These are phyloP conservation scores for Drosophila watanabei DNA, from an alignment of 1,140 invertebrate genomes.

Conservation along the genomic window DNA sequence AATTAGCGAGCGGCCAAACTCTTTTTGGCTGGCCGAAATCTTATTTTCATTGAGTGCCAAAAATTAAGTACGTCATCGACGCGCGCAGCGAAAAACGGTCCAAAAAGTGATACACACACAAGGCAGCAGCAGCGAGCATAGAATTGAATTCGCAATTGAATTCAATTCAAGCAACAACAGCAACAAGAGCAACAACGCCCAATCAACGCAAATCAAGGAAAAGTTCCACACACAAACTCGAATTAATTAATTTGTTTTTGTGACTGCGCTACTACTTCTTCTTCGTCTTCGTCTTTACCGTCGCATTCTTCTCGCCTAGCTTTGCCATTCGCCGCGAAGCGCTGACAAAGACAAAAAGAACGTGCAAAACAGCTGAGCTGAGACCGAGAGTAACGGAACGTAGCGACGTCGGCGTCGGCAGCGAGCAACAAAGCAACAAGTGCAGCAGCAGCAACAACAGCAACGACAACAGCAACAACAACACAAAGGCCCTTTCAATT, in stretches of 20 bases:
- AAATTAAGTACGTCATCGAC: constrained; percentile 76
- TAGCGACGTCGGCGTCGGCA: constrained; percentile 27
- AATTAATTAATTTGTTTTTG: constrained; percentile 76
- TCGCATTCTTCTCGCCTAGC: constrained; percentile 8
- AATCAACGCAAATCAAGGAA: constrained; percentile 69
- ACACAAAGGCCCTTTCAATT: constrained; percentile 43
- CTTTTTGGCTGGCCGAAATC: constrained; percentile 46
- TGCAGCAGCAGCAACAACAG: constrained; percentile 31
- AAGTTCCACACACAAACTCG: constrained; percentile 47
- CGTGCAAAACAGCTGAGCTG: constrained; percentile 72
- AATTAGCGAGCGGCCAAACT: constrained; percentile 38
- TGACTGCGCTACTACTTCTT: constrained; percentile 9
- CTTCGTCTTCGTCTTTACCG: neutral
- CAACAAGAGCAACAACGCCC: constrained; percentile 38
- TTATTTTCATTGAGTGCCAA: constrained; percentile 62
- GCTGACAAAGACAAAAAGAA: constrained; percentile 36
- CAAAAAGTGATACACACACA: constrained; percentile 24
- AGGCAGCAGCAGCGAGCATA: constrained; percentile 28
- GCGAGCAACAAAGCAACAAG: constrained; percentile 49
- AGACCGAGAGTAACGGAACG: constrained; percentile 56
- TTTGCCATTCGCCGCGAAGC: constrained; percentile 59
- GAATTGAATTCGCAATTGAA: constrained; percentile 73
- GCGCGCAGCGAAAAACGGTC: constrained; percentile 59
- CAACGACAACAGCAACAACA: constrained; percentile 16
- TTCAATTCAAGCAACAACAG: constrained; percentile 29